A percentile compares a stretch with the other conserved stretches of the same genome.
These are phyloP conservation scores for Seriola dumerili DNA, from an alignment of 2,113 vertebrate genomes.

Conservation along the genomic window DNA sequence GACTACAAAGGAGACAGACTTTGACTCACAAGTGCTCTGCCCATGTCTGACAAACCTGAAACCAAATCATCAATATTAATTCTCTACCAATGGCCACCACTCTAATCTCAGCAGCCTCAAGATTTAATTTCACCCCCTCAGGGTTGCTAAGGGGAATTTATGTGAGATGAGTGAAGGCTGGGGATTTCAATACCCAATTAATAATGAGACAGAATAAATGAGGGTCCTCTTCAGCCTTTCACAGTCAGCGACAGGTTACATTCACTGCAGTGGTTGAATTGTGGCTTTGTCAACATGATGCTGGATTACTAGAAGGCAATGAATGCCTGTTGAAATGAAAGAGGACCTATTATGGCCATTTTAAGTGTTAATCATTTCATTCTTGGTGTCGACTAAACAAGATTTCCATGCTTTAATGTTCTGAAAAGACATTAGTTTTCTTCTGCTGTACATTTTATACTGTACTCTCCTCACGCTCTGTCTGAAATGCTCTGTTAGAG, in stretches of 20 bases:
- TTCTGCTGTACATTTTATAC: too few relatives aligned
- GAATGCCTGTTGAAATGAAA: not conserved
- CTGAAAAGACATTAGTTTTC: too few relatives aligned
- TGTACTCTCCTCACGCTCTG: too few relatives aligned
- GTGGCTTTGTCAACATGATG: conserved; percentile 24
- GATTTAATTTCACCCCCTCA: conserved; percentile 49
- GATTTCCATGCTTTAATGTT: too few relatives aligned
- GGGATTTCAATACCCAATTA: conserved; percentile 68
- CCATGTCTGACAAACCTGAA: conserved; percentile 42
- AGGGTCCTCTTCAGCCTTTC: conserved; percentile 38
- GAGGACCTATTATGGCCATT: too few relatives aligned
- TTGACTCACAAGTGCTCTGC: conserved; percentile 26
- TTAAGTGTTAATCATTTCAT: too few relatives aligned
- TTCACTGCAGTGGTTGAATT: conserved; percentile 17
- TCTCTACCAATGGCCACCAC: conserved; percentile 5
- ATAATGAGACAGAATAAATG: conserved; percentile 63
- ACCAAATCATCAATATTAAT: conserved; percentile 46
- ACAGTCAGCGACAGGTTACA: conserved; percentile 28
- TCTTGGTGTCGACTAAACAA: too few relatives aligned
- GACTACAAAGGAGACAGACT: conserved; percentile 32
- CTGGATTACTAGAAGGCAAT: conserved; percentile 17
- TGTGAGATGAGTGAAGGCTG: conserved; percentile 46
- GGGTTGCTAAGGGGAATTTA: conserved; percentile 61
- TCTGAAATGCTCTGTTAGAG: too few relatives aligned
- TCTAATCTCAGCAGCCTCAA: conserved; percentile 42